Conservation (phyloP, 2,797 vertebrate species). For the Vipera ursinii region DNA sequence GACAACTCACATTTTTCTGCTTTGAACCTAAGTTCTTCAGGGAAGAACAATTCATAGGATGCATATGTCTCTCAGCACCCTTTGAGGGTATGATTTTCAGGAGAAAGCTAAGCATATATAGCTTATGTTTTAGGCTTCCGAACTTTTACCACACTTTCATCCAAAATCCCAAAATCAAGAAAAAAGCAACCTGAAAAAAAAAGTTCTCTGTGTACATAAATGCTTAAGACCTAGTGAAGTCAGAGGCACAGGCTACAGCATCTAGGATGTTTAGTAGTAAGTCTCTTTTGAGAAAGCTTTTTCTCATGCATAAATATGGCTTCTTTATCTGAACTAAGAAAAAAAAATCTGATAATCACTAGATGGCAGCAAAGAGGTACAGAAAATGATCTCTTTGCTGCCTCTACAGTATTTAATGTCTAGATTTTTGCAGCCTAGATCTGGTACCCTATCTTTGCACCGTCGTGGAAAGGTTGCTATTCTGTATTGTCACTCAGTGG, state of each 20-base stretch:
- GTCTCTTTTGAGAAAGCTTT: neutral
- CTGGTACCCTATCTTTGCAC: neutral
- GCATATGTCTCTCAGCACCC: neutral
- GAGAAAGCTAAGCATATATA: neutral
- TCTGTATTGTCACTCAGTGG: neutral
- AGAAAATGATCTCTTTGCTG: neutral
- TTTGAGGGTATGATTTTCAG: neutral
- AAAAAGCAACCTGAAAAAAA: neutral
- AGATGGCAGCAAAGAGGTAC: neutral
- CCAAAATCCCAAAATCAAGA: neutral
- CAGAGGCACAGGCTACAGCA: neutral
- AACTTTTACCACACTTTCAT: neutral
- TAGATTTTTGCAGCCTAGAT: neutral
- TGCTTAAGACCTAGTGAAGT: neutral
- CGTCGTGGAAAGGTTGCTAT: neutral
- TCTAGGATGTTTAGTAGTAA: neutral
- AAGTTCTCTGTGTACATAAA: neutral
- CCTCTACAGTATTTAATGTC: neutral
- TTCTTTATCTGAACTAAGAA: neutral
- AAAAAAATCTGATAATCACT: neutral
- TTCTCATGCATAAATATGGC: neutral
- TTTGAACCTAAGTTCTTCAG: neutral
- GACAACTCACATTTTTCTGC: neutral
- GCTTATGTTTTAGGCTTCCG: neutral
- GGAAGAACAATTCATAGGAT: neutral